phyloP scores from a whole-genome alignment of 2,113 vertebrate genomes.

The Thamnophis sirtalis region DNA sequence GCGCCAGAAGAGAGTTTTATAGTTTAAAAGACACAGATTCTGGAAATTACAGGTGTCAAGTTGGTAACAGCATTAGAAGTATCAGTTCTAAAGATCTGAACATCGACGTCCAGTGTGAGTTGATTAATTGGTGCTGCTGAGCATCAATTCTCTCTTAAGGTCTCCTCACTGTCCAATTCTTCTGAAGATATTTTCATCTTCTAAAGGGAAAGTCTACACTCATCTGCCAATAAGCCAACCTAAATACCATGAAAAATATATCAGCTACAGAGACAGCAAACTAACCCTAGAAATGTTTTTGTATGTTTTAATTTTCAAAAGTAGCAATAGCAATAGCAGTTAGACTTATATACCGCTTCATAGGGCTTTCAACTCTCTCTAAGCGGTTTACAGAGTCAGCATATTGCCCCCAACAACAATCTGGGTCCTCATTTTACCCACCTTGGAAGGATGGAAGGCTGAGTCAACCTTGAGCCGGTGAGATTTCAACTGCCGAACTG shows the following conservation, averaged over 20 bases:
- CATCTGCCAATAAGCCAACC: background rate
- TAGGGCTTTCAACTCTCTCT: too few relatives aligned
- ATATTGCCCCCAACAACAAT: too few relatives aligned
- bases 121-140: background rate
- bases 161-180: background rate
- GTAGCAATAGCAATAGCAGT: too few relatives aligned
- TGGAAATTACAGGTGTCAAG: background rate
- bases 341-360: too few relatives aligned
- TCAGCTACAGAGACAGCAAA: background rate
- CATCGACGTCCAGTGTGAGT: slow-evolving; percentile 5
- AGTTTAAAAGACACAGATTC: background rate
- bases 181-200: too few relatives aligned
- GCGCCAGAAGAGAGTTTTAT: rapidly evolving
- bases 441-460: too few relatives aligned
- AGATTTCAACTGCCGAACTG: too few relatives aligned
- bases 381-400: too few relatives aligned
- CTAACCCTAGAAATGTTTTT: background rate
- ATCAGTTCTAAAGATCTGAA: rapidly evolving
- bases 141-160: background rate
- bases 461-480: too few relatives aligned
- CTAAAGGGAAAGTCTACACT: background rate
- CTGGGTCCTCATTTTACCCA: too few relatives aligned
- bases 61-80: rapidly evolving
- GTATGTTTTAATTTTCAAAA: background rate
- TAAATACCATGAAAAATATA: background rate